A percentile compares a stretch with the other conserved stretches of the same genome.
Evolutionary conservation across 2,797 vertebrate species (phyloP).

Genomic region (Poecile montanus): DNA sequence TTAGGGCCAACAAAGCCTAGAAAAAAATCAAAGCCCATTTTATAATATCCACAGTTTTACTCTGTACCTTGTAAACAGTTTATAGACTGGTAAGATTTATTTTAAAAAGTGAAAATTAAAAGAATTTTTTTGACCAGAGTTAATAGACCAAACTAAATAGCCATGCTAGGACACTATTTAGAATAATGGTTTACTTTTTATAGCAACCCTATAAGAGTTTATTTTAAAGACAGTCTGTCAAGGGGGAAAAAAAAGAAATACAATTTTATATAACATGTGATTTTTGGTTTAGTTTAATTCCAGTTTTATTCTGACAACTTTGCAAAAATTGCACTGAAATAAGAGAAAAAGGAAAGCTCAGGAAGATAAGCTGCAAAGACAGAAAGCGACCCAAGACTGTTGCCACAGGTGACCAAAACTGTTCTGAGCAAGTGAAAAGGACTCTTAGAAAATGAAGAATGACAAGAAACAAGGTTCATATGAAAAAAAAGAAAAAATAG

Average conservation of each 20-base stretch:
- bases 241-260: constrained; percentile 1
- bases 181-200: constrained; percentile 9
- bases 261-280: background rate
- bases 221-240: constrained; percentile 18
- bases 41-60: background rate
- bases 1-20: background rate
- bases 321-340: background rate
- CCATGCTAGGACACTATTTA: background rate
- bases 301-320: background rate
- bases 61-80: background rate
- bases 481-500: background rate
- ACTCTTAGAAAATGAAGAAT: background rate
- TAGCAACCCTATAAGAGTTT: background rate
- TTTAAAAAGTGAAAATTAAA: background rate
- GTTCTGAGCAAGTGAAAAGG: background rate
- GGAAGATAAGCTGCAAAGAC: background rate
- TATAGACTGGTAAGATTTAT: background rate
- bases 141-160: background rate
- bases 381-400: background rate
- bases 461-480: background rate
- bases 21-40: background rate
- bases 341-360: background rate
- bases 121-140: background rate
- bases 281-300: constrained; percentile 13
- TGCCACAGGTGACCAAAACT: background rate